Conservation (phyloP, 2,888 invertebrate genomes). For the Mellilla xanthometata region DNA sequence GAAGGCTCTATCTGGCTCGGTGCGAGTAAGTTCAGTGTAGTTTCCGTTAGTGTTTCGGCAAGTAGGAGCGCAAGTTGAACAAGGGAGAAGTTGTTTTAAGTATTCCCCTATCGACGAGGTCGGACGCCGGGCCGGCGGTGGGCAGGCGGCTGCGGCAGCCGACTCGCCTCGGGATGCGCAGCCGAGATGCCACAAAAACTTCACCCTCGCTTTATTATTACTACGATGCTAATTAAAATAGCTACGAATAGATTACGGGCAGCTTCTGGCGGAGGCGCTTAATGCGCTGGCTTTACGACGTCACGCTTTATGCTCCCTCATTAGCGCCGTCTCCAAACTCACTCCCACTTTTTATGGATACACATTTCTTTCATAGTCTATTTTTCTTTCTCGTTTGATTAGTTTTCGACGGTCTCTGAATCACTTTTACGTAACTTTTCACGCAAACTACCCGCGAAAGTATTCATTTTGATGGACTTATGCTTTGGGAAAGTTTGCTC, state of each 20-base stretch:
- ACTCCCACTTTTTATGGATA: slow-evolving; percentile 61
- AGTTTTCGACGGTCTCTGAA: slow-evolving; percentile 34
- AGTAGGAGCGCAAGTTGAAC: slow-evolving; percentile 57
- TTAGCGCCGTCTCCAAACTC: slow-evolving; percentile 70
- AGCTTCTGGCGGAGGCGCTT: slow-evolving; percentile 75
- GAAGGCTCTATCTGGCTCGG: slow-evolving; percentile 44
- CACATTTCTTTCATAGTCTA: slow-evolving; percentile 50
- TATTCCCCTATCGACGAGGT: slow-evolving; percentile 55
- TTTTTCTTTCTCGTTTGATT: slow-evolving; percentile 47
- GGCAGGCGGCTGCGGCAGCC: slow-evolving; percentile 39
- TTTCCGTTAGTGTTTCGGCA: slow-evolving; percentile 53
- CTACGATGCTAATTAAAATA: slow-evolving; percentile 80
- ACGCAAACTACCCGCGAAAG: slow-evolving; percentile 30
- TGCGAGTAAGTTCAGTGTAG: slow-evolving; percentile 37
- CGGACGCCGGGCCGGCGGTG: slow-evolving; percentile 32
- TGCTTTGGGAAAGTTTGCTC: slow-evolving; percentile 24
- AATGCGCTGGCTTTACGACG: slow-evolving; percentile 78
- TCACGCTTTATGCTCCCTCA: slow-evolving; percentile 78
- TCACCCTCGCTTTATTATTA: slow-evolving; percentile 72
- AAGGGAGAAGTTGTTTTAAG: slow-evolving; percentile 65
- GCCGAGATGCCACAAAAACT: slow-evolving; percentile 73
- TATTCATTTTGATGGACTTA: slow-evolving; percentile 26
- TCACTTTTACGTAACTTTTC: slow-evolving; percentile 29
- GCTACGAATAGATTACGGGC: slow-evolving; percentile 77
- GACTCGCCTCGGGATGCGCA: slow-evolving; percentile 56